A percentile compares a stretch with the other conserved stretches of the same genome.
These are phyloP conservation scores for Plecotus auritus DNA, from an alignment of 2,113 vertebrate species.

Conservation along the genomic window DNA sequence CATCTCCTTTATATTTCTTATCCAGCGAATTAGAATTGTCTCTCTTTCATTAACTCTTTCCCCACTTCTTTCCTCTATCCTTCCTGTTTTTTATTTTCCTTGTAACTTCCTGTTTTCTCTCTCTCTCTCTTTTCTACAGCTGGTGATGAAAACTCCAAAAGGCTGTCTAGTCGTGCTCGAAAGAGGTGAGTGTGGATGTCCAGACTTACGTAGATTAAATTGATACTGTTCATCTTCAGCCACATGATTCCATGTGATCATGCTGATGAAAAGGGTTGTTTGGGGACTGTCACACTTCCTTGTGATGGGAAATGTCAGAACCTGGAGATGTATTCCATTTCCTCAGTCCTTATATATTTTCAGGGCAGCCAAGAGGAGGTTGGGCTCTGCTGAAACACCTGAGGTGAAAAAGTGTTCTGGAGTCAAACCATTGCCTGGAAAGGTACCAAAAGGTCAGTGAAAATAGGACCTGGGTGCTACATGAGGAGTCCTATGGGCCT, in stretches of 20 bases:
- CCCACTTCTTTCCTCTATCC: neutral
- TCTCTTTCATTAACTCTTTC: neutral
- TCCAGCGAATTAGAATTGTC: neutral
- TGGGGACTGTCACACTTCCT: neutral
- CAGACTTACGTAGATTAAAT: neutral
- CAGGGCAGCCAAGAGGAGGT: conserved; percentile 81
- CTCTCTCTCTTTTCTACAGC: conserved; percentile 53
- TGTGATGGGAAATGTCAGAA: neutral
- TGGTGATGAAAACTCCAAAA: conserved; percentile 75
- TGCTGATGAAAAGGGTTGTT: neutral
- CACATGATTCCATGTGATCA: neutral
- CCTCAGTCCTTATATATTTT: neutral
- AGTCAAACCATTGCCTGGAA: conserved; percentile 11
- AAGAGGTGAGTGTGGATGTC: conserved; percentile 82
- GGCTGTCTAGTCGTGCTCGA: conserved; percentile 88
- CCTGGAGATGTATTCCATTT: neutral
- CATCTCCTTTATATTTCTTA: neutral
- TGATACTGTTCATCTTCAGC: neutral
- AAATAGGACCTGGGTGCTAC: neutral
- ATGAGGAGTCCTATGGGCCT: neutral
- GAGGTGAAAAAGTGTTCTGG: neutral
- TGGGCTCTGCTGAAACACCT: conserved; percentile 38
- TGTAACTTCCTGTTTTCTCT: neutral
- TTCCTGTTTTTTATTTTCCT: neutral
- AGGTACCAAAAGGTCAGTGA: conserved; percentile 59